Percentiles rank a stretch among this genome's conserved stretches.
Conservation (phyloP, 2,113 vertebrate species). For the Otis tarda region DNA sequence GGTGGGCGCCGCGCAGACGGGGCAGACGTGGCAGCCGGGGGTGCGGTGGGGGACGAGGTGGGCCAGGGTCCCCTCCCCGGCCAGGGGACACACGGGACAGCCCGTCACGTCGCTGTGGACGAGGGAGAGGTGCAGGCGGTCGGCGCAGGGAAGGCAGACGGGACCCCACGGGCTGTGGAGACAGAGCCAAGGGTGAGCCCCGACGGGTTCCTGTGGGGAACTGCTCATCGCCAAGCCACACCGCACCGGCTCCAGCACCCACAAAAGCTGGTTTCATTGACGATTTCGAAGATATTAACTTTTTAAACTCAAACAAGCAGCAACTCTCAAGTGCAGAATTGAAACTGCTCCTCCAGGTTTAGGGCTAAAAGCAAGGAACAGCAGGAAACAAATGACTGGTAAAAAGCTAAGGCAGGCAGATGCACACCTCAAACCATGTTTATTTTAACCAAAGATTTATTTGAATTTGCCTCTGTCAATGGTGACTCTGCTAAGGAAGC, state of each 20-base stretch:
- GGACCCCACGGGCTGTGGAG: neutral
- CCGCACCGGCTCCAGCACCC: fast-evolving
- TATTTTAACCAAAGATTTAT: neutral
- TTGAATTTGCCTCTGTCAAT: neutral
- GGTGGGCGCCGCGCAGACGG: neutral
- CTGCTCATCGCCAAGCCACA: neutral
- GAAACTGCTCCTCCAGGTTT: fast-evolving
- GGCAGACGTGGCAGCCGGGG: conserved; percentile 13
- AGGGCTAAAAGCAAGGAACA: neutral
- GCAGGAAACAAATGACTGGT: neutral
- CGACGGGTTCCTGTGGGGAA: fast-evolving
- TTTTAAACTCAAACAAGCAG: neutral
- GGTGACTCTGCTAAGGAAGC: neutral
- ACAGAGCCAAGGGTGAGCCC: neutral
- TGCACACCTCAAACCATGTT: neutral
- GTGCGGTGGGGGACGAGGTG: neutral
- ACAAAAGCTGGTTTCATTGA: no score
- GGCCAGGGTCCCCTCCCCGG: neutral
- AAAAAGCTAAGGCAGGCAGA: neutral
- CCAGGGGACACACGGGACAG: neutral
- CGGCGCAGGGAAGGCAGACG: neutral
- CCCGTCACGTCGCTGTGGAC: fast-evolving
- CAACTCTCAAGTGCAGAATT: fast-evolving
- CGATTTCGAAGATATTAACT: fast-evolving
- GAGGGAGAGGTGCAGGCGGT: neutral